These are phyloP conservation scores for Gadopsis bispinosus DNA, from an alignment of 2,797 vertebrate genomes.

Conservation along the genomic window DNA sequence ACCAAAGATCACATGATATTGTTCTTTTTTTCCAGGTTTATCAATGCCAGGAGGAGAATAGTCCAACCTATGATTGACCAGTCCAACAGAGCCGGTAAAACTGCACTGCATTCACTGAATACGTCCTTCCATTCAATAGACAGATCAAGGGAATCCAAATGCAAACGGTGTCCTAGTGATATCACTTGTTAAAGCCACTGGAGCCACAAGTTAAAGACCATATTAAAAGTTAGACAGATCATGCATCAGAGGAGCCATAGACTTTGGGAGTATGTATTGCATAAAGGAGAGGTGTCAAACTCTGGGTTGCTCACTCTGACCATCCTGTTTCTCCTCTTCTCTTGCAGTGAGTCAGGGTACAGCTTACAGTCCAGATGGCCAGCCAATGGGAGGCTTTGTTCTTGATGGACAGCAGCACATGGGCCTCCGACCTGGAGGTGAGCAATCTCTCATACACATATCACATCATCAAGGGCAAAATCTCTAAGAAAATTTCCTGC, in stretches of 20 bases:
- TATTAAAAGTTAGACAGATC: not conserved
- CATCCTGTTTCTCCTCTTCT: slow-evolving; percentile 33
- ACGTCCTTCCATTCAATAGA: not conserved
- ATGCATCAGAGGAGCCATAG: not conserved
- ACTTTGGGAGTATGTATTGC: not conserved
- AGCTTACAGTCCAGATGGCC: slow-evolving; percentile 95
- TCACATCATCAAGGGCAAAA: not conserved
- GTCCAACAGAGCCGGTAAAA: slow-evolving; percentile 97
- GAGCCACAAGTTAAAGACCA: not conserved
- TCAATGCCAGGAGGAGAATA: slow-evolving; percentile 98
- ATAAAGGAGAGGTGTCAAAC: not conserved
- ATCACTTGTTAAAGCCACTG: not conserved
- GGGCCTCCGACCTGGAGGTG: slow-evolving; percentile 96
- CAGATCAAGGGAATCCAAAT: not conserved
- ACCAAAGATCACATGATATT: not conserved
- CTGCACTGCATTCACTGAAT: not conserved
- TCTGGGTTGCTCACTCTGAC: not conserved
- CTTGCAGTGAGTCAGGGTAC: slow-evolving; percentile 94
- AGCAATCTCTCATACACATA: slow-evolving; percentile 30
- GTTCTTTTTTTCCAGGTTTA: slow-evolving; percentile 88
- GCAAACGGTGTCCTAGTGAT: not conserved
- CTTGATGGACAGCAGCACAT: slow-evolving; percentile 98
- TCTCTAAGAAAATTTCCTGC: not conserved
- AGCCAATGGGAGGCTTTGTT: slow-evolving; percentile 96
- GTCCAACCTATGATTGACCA: slow-evolving; percentile 99